Evolutionary conservation across 2,888 invertebrate genomes (phyloP).

Genomic region (Pristionchus fissidentatus): DNA sequence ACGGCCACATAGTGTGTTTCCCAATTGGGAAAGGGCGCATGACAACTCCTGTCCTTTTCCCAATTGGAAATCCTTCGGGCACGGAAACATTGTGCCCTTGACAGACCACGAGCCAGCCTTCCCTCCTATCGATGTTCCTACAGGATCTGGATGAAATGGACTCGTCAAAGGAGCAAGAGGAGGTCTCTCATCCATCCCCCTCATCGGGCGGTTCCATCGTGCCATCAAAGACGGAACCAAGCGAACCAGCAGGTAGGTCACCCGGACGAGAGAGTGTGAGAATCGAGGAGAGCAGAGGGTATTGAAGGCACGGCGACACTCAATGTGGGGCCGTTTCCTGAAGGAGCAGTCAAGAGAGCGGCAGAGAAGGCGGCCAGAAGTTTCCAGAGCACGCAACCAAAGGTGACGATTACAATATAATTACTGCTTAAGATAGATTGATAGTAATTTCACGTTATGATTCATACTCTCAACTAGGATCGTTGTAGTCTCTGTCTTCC

Average conservation of each 20-base stretch:
- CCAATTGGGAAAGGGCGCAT: too few species aligned
- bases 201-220: constrained; percentile 17
- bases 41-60: too few species aligned
- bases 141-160: constrained; percentile 31
- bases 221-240: constrained; percentile 3
- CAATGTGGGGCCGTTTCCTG: constrained; percentile 65
- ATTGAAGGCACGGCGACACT: constrained; percentile 12
- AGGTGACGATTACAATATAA: too few species aligned
- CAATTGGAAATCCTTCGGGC: too few species aligned
- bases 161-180: constrained; percentile 39
- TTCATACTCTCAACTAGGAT: background rate
- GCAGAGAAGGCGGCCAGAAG: constrained; percentile 74
- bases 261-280: background rate
- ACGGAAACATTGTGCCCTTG: too few species aligned
- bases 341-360: constrained; percentile 73
- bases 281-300: background rate
- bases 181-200: constrained; percentile 31
- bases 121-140: too few species aligned
- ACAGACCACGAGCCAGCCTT: too few species aligned
- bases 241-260: constrained; percentile 27
- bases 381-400: constrained; percentile 75
- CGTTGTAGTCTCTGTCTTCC: too few species aligned
- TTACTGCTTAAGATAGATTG: too few species aligned
- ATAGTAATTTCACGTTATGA: too few species aligned
- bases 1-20: too few species aligned